A percentile compares a stretch with the other conserved stretches of the same genome.
Evolutionary conservation across 2,797 vertebrate genomes (phyloP).

Genomic region (Oophaga sylvatica): DNA sequence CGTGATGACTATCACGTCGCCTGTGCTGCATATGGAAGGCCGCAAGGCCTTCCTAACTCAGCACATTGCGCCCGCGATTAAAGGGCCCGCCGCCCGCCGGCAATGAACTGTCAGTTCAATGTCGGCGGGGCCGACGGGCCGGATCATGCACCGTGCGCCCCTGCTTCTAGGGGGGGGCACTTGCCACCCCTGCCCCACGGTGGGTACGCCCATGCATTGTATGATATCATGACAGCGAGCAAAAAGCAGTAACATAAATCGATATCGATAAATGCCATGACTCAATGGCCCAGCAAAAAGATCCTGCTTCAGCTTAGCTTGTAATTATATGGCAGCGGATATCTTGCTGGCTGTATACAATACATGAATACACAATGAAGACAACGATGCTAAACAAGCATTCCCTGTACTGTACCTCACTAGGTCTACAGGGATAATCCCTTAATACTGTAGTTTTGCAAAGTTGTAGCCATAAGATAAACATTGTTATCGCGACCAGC

Average conservation of each 20-base stretch:
- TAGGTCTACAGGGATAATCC: slow-evolving; percentile 6
- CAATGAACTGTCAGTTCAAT: no score
- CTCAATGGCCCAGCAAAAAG: background rate
- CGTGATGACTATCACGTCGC: no score
- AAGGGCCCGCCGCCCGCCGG: no score
- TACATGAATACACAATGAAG: slow-evolving; percentile 16
- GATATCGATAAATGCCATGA: background rate
- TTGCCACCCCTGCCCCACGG: no score
- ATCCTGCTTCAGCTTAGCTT: background rate
- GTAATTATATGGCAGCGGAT: background rate
- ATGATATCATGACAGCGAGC: background rate
- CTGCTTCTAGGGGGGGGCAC: no score
- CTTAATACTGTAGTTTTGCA: slow-evolving; percentile 8
- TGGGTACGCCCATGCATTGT: no score
- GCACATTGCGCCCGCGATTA: no score
- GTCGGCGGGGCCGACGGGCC: no score
- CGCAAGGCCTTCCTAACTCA: no score
- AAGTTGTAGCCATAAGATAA: slow-evolving; percentile 29
- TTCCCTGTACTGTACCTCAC: background rate
- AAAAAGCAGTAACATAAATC: background rate
- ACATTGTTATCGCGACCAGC: slow-evolving; percentile 7
- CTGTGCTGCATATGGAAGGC: no score
- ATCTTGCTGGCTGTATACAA: slow-evolving; percentile 16
- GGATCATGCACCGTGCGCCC: no score
- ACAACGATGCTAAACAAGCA: slow-evolving; percentile 9